Base-by-base conservation (phyloP, 2,797 vertebrate genomes). In the Aeoliscus strigatus region DNA sequence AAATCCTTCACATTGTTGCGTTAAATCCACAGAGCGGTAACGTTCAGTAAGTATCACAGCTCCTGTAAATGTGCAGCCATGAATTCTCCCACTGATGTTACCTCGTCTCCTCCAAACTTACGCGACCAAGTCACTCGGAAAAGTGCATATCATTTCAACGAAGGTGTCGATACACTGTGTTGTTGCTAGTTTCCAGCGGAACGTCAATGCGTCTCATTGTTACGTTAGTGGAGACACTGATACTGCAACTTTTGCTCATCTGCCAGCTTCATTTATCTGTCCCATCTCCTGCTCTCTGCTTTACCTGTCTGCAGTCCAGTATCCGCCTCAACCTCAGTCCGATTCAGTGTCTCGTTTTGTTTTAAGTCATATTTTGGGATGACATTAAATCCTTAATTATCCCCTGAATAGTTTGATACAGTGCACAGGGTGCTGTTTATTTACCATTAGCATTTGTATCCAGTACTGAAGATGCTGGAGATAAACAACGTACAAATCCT, bases 41-140 rank as follows among this genome's bases (percentile, higher is more conserved):
- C 18, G 31, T 3, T n/a, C 9, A 15, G 8, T 2, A 9, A 6
- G 24, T 9, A 18, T 14, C 18, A 1, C 1, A 32, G 18, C 10
- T n/a, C n/a, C 6, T 6, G 4, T 9, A 12, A 27, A 4, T 43
- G 10, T 13, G 6, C 34, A 33, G 49, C 26, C 53, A 42, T 35
- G 14, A 39, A 24, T 49, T 48, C 31, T 58, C 18, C 39, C 51
- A 39, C 39, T 59, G 54, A 57, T 63, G 21, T 39, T 55, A 38
- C 32, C 30, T 68, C 50, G 45, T 51, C 30, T 60, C 42, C 50
- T 39, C 37, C 51, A 63, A 80, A 79, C 67, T 79, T 76, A 36
- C 9, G 43, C 49, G 35, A 46, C 67, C 33, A 28, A 64, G 45
- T 51, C 49, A 43, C 32, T 35, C 36, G 6, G 15, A 40, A 55